Evolutionary conservation across 2,113 vertebrate species (phyloP).

Genomic region (Lophura nycthemera): DNA sequence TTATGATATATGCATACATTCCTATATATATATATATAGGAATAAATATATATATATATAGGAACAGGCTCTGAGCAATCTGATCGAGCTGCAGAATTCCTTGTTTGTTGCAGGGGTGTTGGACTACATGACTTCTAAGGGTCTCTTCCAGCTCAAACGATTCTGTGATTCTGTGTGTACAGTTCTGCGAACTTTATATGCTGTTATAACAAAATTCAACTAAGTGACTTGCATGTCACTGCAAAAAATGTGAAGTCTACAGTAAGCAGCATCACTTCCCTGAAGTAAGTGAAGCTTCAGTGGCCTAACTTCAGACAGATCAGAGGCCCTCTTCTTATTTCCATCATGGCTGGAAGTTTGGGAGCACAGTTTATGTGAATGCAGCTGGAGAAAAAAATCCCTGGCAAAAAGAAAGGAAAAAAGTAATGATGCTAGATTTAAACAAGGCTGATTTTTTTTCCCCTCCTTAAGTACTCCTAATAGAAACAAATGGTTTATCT

Average conservation of each 20-base stretch:
- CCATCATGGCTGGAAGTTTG: not conserved
- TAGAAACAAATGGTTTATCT: slow-evolving; percentile 9
- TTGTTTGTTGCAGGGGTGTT: not conserved
- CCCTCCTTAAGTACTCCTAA: not conserved
- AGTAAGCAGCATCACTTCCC: not conserved
- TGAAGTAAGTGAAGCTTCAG: not conserved
- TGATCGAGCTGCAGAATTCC: not conserved
- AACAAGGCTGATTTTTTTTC: not conserved
- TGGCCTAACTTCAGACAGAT: not conserved
- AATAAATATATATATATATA: too few relatives aligned
- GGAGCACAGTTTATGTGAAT: not conserved
- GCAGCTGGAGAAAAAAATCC: not conserved
- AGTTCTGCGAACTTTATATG: not conserved
- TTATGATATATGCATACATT: not conserved
- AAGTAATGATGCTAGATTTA: not conserved
- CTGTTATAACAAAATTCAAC: not conserved
- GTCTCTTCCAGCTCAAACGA: not conserved
- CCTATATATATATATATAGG: too few relatives aligned
- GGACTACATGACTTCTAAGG: not conserved
- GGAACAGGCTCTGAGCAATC: not conserved
- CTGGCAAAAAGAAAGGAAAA: not conserved
- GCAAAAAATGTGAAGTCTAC: not conserved
- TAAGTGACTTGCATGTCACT: not conserved
- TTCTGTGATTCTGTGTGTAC: not conserved
- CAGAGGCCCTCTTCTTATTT: not conserved